Evolutionary conservation across 2,888 invertebrate species (phyloP).

Genomic region (Caenorhabditis parvicauda): DNA sequence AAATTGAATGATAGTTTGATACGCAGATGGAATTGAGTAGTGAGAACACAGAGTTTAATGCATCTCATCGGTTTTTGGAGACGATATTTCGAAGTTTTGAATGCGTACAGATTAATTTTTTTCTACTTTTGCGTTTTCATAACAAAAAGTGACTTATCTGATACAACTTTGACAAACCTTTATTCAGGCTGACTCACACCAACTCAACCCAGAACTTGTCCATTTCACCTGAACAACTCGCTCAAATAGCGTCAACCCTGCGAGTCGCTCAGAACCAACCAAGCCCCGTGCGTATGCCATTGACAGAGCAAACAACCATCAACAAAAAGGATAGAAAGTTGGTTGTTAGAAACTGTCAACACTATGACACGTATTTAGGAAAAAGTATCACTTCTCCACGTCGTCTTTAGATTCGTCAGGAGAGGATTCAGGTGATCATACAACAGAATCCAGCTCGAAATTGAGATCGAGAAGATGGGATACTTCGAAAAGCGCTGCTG

Average conservation of each 20-base stretch:
- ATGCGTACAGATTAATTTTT: no score
- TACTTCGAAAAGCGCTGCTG: background rate
- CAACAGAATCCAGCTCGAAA: conserved; percentile 17
- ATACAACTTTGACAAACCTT: background rate
- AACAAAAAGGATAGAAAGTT: conserved; percentile 7
- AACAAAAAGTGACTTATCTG: no score
- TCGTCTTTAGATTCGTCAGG: conserved; percentile 44
- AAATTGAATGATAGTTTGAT: no score
- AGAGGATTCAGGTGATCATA: conserved; percentile 28
- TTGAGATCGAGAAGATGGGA: conserved; percentile 18
- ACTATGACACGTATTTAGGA: conserved; percentile 9
- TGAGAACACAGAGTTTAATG: no score
- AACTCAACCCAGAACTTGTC: conserved; percentile 15
- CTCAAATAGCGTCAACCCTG: conserved; percentile 42
- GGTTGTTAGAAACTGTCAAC: background rate
- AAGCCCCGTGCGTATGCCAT: conserved; percentile 19
- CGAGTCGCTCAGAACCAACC: conserved; percentile 21
- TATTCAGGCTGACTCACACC: background rate
- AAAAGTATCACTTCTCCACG: conserved; percentile 35
- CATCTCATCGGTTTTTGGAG: no score
- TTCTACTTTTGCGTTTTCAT: background rate
- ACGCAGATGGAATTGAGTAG: no score
- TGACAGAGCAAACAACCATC: conserved; percentile 18
- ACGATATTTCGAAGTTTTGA: no score
- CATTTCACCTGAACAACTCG: conserved; percentile 34